Percentiles rank a stretch among this genome's conserved stretches.
These are phyloP conservation scores for Brachionus asplanchnoidis DNA, from an alignment of 1,140 invertebrate species.

Conservation along the genomic window DNA sequence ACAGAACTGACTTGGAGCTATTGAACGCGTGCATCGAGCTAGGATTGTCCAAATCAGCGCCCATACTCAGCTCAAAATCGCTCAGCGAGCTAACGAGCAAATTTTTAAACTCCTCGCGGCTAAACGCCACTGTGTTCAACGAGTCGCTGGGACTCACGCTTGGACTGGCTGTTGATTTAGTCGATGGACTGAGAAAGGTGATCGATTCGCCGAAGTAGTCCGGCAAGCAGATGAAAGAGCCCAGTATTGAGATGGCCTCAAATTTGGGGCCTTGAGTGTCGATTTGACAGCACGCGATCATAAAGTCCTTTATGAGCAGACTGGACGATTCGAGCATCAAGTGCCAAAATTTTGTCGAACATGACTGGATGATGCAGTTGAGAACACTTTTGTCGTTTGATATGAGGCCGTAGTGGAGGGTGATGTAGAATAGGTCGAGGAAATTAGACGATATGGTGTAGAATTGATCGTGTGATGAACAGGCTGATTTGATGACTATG, in stretches of 20 bases:
- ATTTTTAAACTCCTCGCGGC: constrained; percentile 28
- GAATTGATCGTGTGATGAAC: constrained; percentile 51
- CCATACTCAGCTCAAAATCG: not conserved
- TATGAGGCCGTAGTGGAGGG: constrained; percentile 71
- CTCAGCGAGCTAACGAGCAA: not conserved
- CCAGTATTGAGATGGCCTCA: constrained; percentile 84
- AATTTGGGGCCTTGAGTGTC: constrained; percentile 73
- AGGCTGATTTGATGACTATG: constrained; percentile 63
- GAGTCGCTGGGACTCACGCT: not conserved
- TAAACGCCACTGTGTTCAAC: not conserved
- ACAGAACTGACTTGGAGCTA: not conserved
- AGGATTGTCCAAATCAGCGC: not conserved
- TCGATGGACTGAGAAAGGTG: constrained; percentile 57
- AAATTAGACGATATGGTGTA: constrained; percentile 58
- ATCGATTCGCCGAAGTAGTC: constrained; percentile 70
- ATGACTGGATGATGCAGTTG: constrained; percentile 63
- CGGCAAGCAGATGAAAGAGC: constrained; percentile 75
- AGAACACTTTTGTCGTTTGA: constrained; percentile 60
- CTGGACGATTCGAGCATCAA: constrained; percentile 80
- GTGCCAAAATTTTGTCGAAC: constrained; percentile 77
- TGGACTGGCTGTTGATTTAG: not conserved
- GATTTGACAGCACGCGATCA: constrained; percentile 77
- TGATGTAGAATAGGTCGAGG: constrained; percentile 78
- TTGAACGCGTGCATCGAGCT: not conserved
- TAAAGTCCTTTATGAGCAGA: constrained; percentile 77